Conservation (phyloP, 2,113 vertebrate species). For the Solea senegalensis region DNA sequence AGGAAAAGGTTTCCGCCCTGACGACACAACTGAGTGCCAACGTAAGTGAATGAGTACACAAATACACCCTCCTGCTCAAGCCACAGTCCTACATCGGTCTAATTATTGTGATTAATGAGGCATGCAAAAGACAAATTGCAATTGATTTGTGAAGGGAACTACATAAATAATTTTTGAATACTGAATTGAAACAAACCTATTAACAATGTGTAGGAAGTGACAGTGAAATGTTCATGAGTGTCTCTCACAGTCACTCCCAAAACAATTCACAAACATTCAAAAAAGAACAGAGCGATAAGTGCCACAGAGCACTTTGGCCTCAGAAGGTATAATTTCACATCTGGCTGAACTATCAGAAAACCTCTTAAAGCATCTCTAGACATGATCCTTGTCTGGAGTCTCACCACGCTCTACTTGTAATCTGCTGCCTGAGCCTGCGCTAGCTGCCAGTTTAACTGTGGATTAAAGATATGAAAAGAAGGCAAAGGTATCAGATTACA, state of each 20-base stretch:
- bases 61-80: background rate
- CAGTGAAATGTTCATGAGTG: no score
- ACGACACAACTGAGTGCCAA: conserved; percentile 97
- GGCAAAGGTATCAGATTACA: conserved; percentile 52
- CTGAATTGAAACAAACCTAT: background rate
- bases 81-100: background rate
- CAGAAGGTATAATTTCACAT: conserved; percentile 51
- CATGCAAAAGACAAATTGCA: background rate
- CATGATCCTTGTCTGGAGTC: conserved; percentile 47
- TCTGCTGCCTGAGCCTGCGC: conserved; percentile 30
- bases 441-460: conserved; percentile 10
- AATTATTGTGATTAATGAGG: background rate
- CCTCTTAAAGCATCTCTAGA: conserved; percentile 40
- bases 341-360: conserved; percentile 34
- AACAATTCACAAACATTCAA: background rate
- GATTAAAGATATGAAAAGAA: conserved; percentile 52
- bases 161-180: no score
- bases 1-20: conserved; percentile 97
- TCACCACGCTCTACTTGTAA: conserved; percentile 43
- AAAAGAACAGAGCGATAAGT: background rate
- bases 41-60: conserved; percentile 78
- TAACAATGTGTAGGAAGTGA: background rate
- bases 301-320: background rate
- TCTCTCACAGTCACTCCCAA: no score
- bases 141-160: background rate